These are phyloP conservation scores for Pseudorasbora parva DNA, from an alignment of 2,113 vertebrate genomes.

Conservation along the genomic window DNA sequence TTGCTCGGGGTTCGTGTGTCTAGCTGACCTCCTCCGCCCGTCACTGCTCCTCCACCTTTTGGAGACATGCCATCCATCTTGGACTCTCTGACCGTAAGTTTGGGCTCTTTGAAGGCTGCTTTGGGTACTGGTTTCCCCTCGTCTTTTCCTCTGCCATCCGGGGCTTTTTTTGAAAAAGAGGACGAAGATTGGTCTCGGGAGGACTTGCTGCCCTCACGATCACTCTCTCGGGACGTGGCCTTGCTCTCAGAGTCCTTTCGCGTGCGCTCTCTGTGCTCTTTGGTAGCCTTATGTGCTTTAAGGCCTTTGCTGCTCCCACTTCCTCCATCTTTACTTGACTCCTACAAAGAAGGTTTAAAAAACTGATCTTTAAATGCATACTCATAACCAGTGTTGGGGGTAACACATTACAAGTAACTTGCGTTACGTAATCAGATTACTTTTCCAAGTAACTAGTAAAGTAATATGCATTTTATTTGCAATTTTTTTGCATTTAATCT, in stretches of 20 bases:
- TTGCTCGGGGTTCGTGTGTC: conserved; percentile 88
- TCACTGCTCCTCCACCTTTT: conserved; percentile 83
- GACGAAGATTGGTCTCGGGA: conserved; percentile 70
- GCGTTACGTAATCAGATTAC: too few species aligned
- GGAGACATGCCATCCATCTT: conserved; percentile 92
- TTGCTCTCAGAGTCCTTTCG: conserved; percentile 96
- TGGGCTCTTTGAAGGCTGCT: conserved; percentile 96
- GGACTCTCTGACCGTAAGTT: conserved; percentile 91
- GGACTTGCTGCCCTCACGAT: conserved; percentile 81
- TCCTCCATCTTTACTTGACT: conserved; percentile 79
- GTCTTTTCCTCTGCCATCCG: conserved; percentile 89
- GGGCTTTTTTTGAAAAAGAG: conserved; percentile 81
- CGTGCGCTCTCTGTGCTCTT: conserved; percentile 91
- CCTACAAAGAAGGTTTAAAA: conserved; percentile 60
- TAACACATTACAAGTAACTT: too few species aligned
- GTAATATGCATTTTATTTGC: too few species aligned
- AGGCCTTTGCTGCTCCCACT: conserved; percentile 81
- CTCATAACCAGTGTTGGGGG: too few species aligned
- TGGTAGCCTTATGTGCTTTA: conserved; percentile 90
- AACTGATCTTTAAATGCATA: neutral
- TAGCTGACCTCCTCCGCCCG: conserved; percentile 65
- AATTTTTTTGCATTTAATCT: too few species aligned
- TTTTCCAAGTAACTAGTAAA: too few species aligned
- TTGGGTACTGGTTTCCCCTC: conserved; percentile 88
- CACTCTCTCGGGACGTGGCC: conserved; percentile 79